Conservation (phyloP, 2,113 vertebrate species). For the Sarotherodon lohbergeri region DNA sequence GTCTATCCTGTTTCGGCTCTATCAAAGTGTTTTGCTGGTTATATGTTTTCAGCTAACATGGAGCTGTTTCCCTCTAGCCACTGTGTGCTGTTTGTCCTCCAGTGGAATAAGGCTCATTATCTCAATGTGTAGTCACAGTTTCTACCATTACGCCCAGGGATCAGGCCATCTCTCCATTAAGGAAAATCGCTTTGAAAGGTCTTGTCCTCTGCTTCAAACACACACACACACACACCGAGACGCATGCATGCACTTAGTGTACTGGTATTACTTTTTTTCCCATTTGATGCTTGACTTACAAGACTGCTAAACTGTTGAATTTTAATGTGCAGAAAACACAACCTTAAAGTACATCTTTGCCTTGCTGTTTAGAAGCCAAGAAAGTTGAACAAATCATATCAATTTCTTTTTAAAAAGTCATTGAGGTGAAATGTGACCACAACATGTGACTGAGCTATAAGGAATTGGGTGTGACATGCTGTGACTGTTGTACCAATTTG, state of each 20-base stretch:
- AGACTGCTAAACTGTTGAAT: conserved; percentile 7
- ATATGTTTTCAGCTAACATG: neutral
- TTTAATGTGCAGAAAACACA: neutral
- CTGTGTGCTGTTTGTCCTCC: conserved; percentile 18
- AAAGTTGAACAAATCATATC: neutral
- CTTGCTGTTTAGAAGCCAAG: neutral
- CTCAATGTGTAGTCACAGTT: conserved; percentile 66
- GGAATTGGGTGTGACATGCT: neutral
- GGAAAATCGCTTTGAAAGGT: conserved; percentile 44
- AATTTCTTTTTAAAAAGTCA: neutral
- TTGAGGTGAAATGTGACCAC: neutral
- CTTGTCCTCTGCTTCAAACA: neutral
- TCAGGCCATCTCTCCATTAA: conserved; percentile 36
- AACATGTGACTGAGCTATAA: neutral
- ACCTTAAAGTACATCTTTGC: neutral
- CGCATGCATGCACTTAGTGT: neutral
- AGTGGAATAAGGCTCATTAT: conserved; percentile 64
- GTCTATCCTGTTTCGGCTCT: neutral
- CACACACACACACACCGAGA: neutral
- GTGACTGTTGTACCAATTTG: neutral
- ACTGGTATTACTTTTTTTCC: conserved; percentile 16
- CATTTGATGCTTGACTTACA: neutral
- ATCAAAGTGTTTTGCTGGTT: conserved; percentile 18
- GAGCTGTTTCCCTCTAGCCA: neutral
- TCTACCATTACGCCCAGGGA: conserved; percentile 43